A percentile compares a stretch with the other conserved stretches of the same genome.
These are phyloP conservation scores for Onthophagus taurus DNA, from an alignment of 1,140 invertebrate genomes.

Conservation along the genomic window DNA sequence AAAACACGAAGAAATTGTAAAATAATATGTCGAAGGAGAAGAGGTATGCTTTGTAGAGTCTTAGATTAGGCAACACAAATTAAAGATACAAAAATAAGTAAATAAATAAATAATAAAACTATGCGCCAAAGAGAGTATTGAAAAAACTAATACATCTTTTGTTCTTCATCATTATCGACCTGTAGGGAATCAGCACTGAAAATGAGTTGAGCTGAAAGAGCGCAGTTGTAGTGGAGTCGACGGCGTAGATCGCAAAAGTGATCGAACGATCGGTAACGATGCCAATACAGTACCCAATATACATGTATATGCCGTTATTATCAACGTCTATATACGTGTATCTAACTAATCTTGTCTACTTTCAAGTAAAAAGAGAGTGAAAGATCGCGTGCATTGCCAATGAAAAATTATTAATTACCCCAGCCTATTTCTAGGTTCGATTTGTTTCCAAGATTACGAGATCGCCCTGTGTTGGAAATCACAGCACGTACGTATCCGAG, in stretches of 20 bases:
- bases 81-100: constrained; percentile 16
- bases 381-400: constrained; percentile 38
- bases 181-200: constrained; percentile 8
- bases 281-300: too few species aligned
- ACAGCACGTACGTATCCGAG: constrained; percentile 35
- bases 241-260: constrained; percentile 13
- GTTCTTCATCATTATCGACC: constrained; percentile 15
- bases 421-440: constrained; percentile 42
- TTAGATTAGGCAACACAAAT: too few species aligned
- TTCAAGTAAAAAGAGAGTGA: too few species aligned
- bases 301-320: too few species aligned
- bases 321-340: too few species aligned
- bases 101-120: constrained; percentile 11
- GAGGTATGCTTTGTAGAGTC: constrained; percentile 10
- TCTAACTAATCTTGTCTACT: too few species aligned
- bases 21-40: too few species aligned
- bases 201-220: constrained; percentile 7
- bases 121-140: constrained; percentile 7
- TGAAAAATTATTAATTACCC: constrained; percentile 45
- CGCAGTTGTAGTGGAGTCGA: constrained; percentile 5
- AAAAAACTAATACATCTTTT: constrained; percentile 19
- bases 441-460: constrained; percentile 26
- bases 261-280: too few species aligned
- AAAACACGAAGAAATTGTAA: too few species aligned
- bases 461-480: constrained; percentile 18